Evolutionary conservation across 1,140 invertebrate genomes (phyloP), one percentile per base, ranked within the genome.

Genomic region (Thaumetopoea pityocampa): DNA sequence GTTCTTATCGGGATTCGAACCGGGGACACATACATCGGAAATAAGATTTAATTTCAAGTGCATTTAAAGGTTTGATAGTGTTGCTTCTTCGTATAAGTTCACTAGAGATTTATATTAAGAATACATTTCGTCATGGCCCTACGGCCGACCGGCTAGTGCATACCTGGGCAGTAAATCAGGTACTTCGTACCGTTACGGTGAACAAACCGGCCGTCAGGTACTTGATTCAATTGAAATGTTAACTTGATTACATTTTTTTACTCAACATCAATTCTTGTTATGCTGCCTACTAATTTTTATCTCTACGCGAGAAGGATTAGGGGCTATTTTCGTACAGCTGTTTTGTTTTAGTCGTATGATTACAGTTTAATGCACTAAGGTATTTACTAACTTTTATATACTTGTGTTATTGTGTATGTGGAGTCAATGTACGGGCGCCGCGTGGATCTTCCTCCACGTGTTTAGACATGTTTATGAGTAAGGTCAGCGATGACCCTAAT

Each of bases 171-270:
- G 20, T 48, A 46, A 32, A 29, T 41, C 41, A 58, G 51, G 43
- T 28, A 57, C 48, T 43, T 18, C 35, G 46, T 63, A 58, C 59
- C 59, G 59, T 63, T 63, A 63, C 45, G 51, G 46, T 53, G 48
- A 54, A 59, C 46, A 58, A 63, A 63, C 54, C 59, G 46, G 48
- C 43, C 29, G 51, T 27, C 47, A 52, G 40, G 29, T 35, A 30
- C 27, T 38, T 49, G 50, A 43, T 50, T 47, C 43, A 46, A 40
- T 56, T 55, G 14, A 45, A 49, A 55, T 49, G 19, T 50, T 50
- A 38, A 42, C 24, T 29, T 35, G 37, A 51, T 51, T 51, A 46
- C 35, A 35, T 30, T 42, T 28, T 36, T 24, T 37, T 45, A n/a
- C 37, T 32, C 19, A 23, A 28, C n/a, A 16, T 26, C 19, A 41